Evolutionary conservation across 2,797 vertebrate genomes (phyloP).

Genomic region (Ceyx erithaca): DNA sequence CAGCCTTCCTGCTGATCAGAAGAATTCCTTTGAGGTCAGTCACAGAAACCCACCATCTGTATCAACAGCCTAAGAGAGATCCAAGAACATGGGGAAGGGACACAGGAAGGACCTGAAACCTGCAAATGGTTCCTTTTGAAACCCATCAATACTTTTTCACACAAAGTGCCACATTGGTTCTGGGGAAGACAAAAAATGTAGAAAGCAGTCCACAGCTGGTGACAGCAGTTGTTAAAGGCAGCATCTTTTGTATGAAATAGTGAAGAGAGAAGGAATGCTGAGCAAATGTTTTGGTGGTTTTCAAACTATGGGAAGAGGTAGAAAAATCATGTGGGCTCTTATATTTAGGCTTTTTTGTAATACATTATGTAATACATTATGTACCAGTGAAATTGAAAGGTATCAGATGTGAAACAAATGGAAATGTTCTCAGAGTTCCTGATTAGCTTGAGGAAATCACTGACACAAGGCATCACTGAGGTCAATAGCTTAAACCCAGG

Average conservation of each 20-base stretch:
- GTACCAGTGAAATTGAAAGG: not conserved
- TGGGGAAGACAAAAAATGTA: not conserved
- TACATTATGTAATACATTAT: not conserved
- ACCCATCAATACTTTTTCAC: not conserved
- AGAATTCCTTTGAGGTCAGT: constrained; percentile 28
- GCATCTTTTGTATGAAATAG: not conserved
- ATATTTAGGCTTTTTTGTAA: not conserved
- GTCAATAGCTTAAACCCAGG: not conserved
- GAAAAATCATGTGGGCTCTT: not conserved
- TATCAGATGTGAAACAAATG: not conserved
- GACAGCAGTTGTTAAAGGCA: not conserved
- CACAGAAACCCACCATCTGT: constrained; percentile 1
- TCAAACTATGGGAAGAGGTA: not conserved
- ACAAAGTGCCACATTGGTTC: not conserved
- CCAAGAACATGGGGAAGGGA: not conserved
- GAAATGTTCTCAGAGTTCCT: not conserved
- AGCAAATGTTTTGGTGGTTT: not conserved
- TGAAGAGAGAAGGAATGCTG: not conserved
- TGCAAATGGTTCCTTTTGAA: not conserved
- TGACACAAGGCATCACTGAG: not conserved
- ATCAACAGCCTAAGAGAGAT: not conserved
- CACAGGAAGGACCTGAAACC: not conserved
- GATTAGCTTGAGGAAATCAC: not conserved
- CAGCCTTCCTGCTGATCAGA: not conserved
- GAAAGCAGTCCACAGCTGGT: not conserved